Percentiles rank a stretch among this genome's conserved stretches.
phyloP scores from a whole-genome alignment of 53 echinoderm and acorn worm genomes.

The Apostichopus leukothele region DNA sequence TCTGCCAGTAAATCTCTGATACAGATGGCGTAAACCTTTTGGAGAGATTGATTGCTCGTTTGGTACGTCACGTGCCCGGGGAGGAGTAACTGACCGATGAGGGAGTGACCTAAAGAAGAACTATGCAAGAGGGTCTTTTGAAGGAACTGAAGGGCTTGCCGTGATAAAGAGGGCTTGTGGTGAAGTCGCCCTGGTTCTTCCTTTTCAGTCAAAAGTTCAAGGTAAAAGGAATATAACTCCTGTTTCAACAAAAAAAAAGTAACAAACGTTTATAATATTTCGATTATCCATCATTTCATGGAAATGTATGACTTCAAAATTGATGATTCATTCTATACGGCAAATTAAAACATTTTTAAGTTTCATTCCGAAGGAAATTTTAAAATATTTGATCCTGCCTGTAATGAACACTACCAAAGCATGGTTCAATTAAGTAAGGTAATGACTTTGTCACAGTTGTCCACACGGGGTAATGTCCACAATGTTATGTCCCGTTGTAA shows the following conservation, averaged over 20 bases:
- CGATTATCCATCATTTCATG: no score
- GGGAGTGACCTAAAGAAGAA: slow-evolving; percentile 65
- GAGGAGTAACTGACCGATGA: slow-evolving; percentile 60
- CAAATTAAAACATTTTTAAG: no score
- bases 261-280: no score
- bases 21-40: slow-evolving; percentile 69
- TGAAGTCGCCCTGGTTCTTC: slow-evolving; percentile 25
- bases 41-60: slow-evolving; percentile 65
- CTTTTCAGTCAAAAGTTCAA: slow-evolving; percentile 38
- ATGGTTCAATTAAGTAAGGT: no score
- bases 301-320: no score
- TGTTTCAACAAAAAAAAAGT: background rate
- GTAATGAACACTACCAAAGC: no score
- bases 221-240: slow-evolving; percentile 55
- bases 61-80: slow-evolving; percentile 9
- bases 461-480: no score
- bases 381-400: no score
- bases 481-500: no score
- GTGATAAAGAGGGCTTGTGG: slow-evolving; percentile 45
- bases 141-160: slow-evolving; percentile 48
- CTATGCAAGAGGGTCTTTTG: slow-evolving; percentile 57
- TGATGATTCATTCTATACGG: no score
- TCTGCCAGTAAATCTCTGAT: slow-evolving; percentile 48
- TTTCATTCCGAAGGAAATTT: no score
- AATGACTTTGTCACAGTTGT: no score